Base-by-base conservation (phyloP, 1,140 invertebrate genomes). In the Tetramorium simillimum region DNA sequence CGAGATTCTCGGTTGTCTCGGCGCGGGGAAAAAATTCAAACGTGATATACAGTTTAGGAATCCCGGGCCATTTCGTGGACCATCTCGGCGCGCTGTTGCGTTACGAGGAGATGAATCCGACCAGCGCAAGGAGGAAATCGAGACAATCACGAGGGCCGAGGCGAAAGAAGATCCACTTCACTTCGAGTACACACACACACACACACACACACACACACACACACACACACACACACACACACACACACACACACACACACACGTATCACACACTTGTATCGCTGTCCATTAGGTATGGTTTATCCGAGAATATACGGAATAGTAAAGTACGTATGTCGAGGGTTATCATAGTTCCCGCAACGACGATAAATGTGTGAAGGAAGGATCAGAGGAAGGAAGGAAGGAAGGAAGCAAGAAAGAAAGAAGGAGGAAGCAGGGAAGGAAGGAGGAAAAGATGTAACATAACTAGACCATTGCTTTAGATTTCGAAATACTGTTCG, bases 401-500 rank as follows among this genome's bases (percentile, higher is more conserved):
- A 65, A 46, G 56, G 53, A 72, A 80, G 18, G 43, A 53, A 62
- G 46, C 40, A 56, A 73, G 53, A 51, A 62, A 1, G 56, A n/a
- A 56, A 73, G 53, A 51, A 62, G 3, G 56, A n/a, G 63, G 6
- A 63, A 43, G 77, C 3, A 63, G 53, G 43, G 56, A 78, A 69
- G 87, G 53, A 69, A 37, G 16, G 46, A 56, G 62, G 70, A 33
- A 58, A 76, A 75, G 70, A 65, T 76, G 62, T 85, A 87, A 87
- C 63, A 62, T 85, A 65, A 49, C 81, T 63, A 76, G 65, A 70
- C 72, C 73, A 78, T 72, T 88, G 65, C 60, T 73, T 73, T 77
- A 72, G 73, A 65, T 70, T 85, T 77, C 86, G 70, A 85, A 87
- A 87, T 87, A 85, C 81, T 84, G 86, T 87, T 76, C 60, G 21